Base-by-base conservation (phyloP, 1,140 invertebrate genomes). In the Leptinotarsa texana region DNA sequence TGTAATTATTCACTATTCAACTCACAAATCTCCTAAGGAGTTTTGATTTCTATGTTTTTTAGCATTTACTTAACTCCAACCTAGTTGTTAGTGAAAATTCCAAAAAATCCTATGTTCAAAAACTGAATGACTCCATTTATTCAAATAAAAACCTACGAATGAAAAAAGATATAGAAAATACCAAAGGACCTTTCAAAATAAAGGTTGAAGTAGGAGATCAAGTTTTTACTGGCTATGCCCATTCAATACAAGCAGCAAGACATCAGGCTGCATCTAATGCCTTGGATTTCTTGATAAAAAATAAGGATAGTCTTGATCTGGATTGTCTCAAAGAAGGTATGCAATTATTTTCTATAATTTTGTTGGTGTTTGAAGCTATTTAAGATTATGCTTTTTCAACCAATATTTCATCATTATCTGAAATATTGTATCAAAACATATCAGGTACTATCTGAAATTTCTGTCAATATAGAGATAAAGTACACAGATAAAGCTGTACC, bases 251-350 rank as follows among this genome's bases (percentile, higher is more conserved):
- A 74, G 70, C 75, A 18, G 81, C 81, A 15, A 80, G 77, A 68
- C 81, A 83, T 75, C 76, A 82, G 69, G 82, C 81, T 13, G 82
- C 82, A 17, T 21, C 33, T 18, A 79, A 82, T 61, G 82, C 81
- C n/a, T 27, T 83, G 1, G 74, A 75, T 67, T 70, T 62, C 63
- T 77, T 82, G 69, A 74, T 74, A 21, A 27, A 75, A 66, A 61
- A 69, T 8, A 72, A 74, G 24, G 63, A 77, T 18, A 57, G 74
- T 72, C n/a, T 74, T 17, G 65, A 63, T 47, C 75, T 79, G 51
- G 15, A 68, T 24, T 80, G 79, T 73, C 51, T 77, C 6, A 69
- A 74, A 47, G 78, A 79, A 71, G 79, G 77, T 78, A 72, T 68
- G 57, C 8, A 62, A n/a, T 62, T 21, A 15, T 17, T n/a, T 21